These are phyloP conservation scores for Lasiommata megera DNA, from an alignment of 2,888 invertebrate species.

Conservation along the genomic window DNA sequence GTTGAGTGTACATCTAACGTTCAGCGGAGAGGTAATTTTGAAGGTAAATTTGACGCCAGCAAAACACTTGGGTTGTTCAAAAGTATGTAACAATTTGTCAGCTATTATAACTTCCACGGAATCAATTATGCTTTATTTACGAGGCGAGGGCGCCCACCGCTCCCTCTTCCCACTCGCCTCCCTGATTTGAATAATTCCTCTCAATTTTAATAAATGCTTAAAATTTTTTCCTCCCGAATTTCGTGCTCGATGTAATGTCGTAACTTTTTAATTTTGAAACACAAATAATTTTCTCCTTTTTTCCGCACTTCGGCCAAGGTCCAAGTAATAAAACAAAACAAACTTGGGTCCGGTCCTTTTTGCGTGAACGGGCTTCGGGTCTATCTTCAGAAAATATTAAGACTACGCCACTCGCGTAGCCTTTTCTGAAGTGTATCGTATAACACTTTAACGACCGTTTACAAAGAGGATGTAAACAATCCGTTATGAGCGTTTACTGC, in stretches of 20 bases:
- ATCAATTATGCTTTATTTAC: conserved; percentile 35
- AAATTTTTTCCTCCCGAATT: conserved; percentile 22
- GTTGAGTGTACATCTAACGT: background rate
- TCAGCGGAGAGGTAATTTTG: conserved; percentile 9
- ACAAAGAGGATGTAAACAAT: too few species aligned
- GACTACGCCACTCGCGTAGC: background rate
- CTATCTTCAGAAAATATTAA: background rate
- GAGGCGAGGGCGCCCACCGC: conserved; percentile 12
- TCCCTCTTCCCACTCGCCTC: conserved; percentile 7
- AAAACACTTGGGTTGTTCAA: conserved; percentile 30
- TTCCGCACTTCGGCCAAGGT: conserved; percentile 2
- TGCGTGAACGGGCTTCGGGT: background rate
- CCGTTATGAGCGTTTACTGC: too few species aligned
- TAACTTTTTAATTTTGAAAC: conserved; percentile 28
- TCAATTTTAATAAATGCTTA: conserved; percentile 28
- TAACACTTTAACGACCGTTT: too few species aligned
- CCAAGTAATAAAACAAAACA: conserved; percentile 12
- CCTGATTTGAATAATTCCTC: conserved; percentile 31
- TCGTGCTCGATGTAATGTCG: conserved; percentile 26
- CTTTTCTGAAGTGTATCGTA: too few species aligned
- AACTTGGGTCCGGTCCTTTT: background rate
- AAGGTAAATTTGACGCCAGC: conserved; percentile 26
- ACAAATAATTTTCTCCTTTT: conserved; percentile 15
- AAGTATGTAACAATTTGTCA: conserved; percentile 35
- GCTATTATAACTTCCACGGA: conserved; percentile 33